Conservation (phyloP, 2,888 invertebrate genomes). For the Agrochola macilenta region DNA sequence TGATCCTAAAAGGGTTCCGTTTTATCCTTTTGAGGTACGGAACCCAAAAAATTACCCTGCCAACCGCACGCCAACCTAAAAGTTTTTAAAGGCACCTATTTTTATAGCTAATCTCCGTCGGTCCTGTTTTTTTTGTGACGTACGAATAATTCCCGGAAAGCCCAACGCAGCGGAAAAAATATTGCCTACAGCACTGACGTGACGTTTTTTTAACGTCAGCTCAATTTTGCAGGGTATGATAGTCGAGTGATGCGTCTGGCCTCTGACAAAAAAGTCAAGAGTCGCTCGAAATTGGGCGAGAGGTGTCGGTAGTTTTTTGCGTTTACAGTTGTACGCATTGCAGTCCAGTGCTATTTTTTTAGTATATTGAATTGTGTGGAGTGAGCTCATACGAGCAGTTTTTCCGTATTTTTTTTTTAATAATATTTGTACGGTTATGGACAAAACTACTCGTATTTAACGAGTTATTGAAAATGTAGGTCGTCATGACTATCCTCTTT, state of each 20-base stretch:
- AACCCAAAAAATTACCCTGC: not conserved
- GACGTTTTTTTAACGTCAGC: constrained; percentile 66
- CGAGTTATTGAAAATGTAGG: not conserved
- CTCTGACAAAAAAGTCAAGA: constrained; percentile 68
- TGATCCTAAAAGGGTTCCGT: too few species aligned
- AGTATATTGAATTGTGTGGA: constrained; percentile 20
- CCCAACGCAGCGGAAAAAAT: constrained; percentile 69
- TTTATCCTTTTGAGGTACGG: too few species aligned
- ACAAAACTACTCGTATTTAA: not conserved
- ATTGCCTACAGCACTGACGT: constrained; percentile 62
- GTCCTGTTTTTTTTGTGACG: constrained; percentile 55
- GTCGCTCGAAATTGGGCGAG: constrained; percentile 57
- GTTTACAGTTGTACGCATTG: constrained; percentile 42
- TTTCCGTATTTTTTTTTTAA: not conserved
- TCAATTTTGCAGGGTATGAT: constrained; percentile 72
- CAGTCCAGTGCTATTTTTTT: constrained; percentile 18
- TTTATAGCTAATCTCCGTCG: constrained; percentile 51
- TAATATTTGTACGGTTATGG: too few species aligned
- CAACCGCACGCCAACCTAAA: constrained; percentile 19
- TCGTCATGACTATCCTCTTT: too few species aligned
- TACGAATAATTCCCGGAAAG: constrained; percentile 66
- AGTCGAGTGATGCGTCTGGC: constrained; percentile 69
- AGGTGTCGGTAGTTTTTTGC: constrained; percentile 44
- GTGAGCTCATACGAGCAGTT: not conserved
- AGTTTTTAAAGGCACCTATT: constrained; percentile 42